These are phyloP conservation scores for Sinocyclocheilus grahami DNA, from an alignment of 2,113 vertebrate genomes.

Conservation along the genomic window DNA sequence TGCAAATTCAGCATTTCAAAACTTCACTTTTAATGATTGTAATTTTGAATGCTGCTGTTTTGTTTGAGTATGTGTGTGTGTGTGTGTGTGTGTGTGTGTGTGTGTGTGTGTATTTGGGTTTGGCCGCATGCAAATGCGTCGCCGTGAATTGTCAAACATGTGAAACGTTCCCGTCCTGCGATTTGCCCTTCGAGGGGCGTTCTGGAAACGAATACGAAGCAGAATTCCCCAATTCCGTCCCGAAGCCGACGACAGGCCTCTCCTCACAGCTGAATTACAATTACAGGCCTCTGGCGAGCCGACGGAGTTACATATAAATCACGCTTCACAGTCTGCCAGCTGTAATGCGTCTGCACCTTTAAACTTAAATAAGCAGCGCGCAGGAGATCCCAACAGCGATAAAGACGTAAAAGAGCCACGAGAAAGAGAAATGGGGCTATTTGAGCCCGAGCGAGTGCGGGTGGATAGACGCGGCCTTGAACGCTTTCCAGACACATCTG, in stretches of 20 bases:
- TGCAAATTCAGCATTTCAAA: background rate
- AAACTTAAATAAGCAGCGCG: conserved; percentile 65
- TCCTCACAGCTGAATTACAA: conserved; percentile 64
- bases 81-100: background rate
- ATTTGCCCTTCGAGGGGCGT: background rate
- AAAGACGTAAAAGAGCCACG: conserved; percentile 42
- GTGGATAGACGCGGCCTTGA: conserved; percentile 48
- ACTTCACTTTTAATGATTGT: background rate
- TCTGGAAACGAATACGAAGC: conserved; percentile 43
- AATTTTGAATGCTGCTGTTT: background rate
- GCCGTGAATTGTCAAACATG: conserved; percentile 9
- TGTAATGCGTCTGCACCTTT: conserved; percentile 66
- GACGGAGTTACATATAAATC: conserved; percentile 68
- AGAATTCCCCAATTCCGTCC: conserved; percentile 20
- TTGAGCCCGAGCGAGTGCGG: conserved; percentile 42
- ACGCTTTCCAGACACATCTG: conserved; percentile 15
- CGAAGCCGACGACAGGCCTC: conserved; percentile 57
- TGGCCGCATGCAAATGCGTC: too few species aligned
- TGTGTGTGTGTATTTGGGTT: too few species aligned
- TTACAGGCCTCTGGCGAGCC: conserved; percentile 57
- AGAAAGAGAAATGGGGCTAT: conserved; percentile 41
- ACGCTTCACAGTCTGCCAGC: conserved; percentile 71
- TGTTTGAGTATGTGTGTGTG: background rate
- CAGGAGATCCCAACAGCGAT: conserved; percentile 58
- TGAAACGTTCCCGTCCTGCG: conserved; percentile 11